Evolutionary conservation across 2,888 invertebrate species (phyloP), one percentile per base, ranked within the genome.

Genomic region (Agrotis segetum): DNA sequence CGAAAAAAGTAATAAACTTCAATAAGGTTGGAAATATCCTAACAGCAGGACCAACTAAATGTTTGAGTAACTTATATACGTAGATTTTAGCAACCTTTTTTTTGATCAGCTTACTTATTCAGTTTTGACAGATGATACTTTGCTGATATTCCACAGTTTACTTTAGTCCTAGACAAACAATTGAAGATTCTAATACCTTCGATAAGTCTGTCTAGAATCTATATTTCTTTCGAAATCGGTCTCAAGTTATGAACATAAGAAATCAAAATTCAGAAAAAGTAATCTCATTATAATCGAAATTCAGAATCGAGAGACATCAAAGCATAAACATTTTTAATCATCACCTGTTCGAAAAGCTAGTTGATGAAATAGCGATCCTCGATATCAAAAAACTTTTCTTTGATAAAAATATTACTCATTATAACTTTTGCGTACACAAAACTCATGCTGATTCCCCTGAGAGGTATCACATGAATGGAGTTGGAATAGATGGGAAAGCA

Each of bases 361-460:
- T 83, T 83, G 77, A 78, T 68, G 64, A 78, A 88, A 89, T 87
- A 81, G 82, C 83, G 82, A 88, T 88, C 83, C 81, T 71, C 79
- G 82, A 86, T 87, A 88, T 87, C 88, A 86, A 82, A 88, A 88
- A 89, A 89, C 80, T 89, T 90, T 87, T 76, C 85, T 85, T 82
- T 84, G 85, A 88, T 87, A 90, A 89, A 89, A 90, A 85, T 85
- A 85, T 85, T 89, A 88, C 86, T 90, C 88, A 88, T 90, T 90
- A 89, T 87, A 90, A 89, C 85, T 89, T 89, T 82, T 62, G 72
- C 81, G 80, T 77, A 83, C 76, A 85, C 83, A 81, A 82, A 82
- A 79, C 79, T 86, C 82, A 75, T 80, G 72, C 65, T 77, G 81
- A 74, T 79, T 77, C 78, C 79, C 70, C 24, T 2, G 81, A 80